phyloP scores from a whole-genome alignment of 2,888 invertebrate species.

The Xylocampa areola region DNA sequence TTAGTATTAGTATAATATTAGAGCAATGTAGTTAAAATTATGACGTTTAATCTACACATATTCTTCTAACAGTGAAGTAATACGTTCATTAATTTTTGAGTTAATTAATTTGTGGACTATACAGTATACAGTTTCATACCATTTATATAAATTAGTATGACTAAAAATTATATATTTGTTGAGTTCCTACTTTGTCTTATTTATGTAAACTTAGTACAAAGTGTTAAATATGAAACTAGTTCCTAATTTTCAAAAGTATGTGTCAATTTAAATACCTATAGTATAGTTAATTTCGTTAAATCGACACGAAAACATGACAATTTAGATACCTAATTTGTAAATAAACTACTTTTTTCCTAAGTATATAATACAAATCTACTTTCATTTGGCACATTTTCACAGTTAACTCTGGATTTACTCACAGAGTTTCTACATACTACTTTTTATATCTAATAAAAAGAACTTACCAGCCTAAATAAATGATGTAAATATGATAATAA shows the following conservation, averaged over 20 bases:
- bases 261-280: slow-evolving; percentile 5
- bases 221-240: slow-evolving; percentile 8
- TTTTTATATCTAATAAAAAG: slow-evolving; percentile 17
- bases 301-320: slow-evolving; percentile 20
- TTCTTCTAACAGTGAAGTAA: slow-evolving; percentile 1
- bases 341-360: slow-evolving; percentile 33
- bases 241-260: slow-evolving; percentile 4
- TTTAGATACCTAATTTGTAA: slow-evolving; percentile 36
- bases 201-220: slow-evolving; percentile 8
- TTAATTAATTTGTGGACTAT: no score
- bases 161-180: not conserved
- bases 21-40: slow-evolving; percentile 14
- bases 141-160: no score
- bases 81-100: no score
- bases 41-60: not conserved
- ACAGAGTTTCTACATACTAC: slow-evolving; percentile 47
- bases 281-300: slow-evolving; percentile 14
- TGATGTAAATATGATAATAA: not conserved
- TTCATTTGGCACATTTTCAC: slow-evolving; percentile 51
- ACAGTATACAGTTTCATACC: no score
- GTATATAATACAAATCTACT: slow-evolving; percentile 50
- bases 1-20: slow-evolving; percentile 14
- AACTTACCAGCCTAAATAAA: not conserved
- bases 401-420: slow-evolving; percentile 44
- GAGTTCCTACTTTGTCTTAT: not conserved